phyloP scores from a whole-genome alignment of 2,113 vertebrate genomes.

The Sinocyclocheilus grahami region DNA sequence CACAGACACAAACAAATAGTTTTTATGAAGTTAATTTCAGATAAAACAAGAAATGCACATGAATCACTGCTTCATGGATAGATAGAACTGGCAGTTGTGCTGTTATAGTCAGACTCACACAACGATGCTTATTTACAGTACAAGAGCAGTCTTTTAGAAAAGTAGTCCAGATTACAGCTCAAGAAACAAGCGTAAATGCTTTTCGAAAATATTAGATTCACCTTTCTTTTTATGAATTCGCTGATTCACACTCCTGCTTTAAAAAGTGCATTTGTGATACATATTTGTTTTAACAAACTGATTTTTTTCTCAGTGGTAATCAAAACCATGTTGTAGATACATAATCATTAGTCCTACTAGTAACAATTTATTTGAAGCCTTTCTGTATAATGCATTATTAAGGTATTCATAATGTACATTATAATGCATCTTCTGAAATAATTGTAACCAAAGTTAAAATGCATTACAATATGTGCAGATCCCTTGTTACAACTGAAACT shows the following conservation, averaged over 20 bases:
- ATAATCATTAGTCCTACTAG: neutral
- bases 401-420: too few relatives aligned
- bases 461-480: too few relatives aligned
- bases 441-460: too few relatives aligned
- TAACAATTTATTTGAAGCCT: too few relatives aligned
- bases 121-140: neutral
- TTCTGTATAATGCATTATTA: too few relatives aligned
- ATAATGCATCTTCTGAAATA: too few relatives aligned
- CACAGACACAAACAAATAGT: neutral
- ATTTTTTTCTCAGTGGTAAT: neutral
- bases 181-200: neutral
- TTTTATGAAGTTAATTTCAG: constrained; percentile 21
- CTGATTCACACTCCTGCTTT: neutral
- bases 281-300: neutral
- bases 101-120: neutral
- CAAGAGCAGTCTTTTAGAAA: neutral
- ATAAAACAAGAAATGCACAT: neutral
- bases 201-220: neutral
- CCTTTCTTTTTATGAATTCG: neutral
- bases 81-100: neutral
- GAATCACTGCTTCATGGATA: neutral
- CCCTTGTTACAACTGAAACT: too few relatives aligned
- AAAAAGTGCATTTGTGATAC: neutral
- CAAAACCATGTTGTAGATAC: neutral
- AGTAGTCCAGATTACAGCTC: neutral